Conservation (phyloP, 2,888 invertebrate genomes). For the Meliscaeva auricollis region DNA sequence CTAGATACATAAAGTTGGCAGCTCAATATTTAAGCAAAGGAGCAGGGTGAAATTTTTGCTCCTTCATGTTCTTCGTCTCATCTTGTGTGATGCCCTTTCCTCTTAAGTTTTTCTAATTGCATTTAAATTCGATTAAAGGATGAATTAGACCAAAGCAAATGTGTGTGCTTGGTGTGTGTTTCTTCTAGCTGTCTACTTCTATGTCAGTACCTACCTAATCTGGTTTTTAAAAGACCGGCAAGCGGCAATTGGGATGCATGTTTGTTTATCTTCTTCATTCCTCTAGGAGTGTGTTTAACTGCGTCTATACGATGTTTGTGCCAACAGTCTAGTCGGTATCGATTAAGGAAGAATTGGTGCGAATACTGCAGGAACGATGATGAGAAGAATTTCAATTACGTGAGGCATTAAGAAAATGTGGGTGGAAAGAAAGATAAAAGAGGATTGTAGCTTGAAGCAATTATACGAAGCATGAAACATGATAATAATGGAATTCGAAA, state of each 20-base stretch:
- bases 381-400: constrained; percentile 62
- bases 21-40: constrained; percentile 4
- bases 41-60: constrained; percentile 13
- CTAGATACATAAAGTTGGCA: constrained; percentile 16
- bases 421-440: constrained; percentile 24
- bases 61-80: background rate
- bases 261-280: constrained; percentile 1
- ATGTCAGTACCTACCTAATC: background rate
- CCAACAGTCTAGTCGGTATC: constrained; percentile 37
- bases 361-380: constrained; percentile 19
- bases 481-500: background rate
- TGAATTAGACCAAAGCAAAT: constrained; percentile 17
- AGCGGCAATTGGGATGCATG: background rate
- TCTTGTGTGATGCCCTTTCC: background rate
- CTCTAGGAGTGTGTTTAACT: background rate
- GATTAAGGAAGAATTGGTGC: constrained; percentile 49
- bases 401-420: constrained; percentile 1
- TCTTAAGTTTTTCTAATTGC: constrained; percentile 32
- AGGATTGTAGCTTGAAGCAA: background rate
- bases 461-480: background rate
- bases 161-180: background rate
- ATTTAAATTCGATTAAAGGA: constrained; percentile 39
- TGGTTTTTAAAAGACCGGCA: constrained; percentile 1
- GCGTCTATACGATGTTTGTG: constrained; percentile 6
- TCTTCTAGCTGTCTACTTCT: background rate